Percentiles rank a stretch among this genome's conserved stretches.
Conservation (phyloP, 2,113 vertebrate species). For the Donacobius atricapilla region DNA sequence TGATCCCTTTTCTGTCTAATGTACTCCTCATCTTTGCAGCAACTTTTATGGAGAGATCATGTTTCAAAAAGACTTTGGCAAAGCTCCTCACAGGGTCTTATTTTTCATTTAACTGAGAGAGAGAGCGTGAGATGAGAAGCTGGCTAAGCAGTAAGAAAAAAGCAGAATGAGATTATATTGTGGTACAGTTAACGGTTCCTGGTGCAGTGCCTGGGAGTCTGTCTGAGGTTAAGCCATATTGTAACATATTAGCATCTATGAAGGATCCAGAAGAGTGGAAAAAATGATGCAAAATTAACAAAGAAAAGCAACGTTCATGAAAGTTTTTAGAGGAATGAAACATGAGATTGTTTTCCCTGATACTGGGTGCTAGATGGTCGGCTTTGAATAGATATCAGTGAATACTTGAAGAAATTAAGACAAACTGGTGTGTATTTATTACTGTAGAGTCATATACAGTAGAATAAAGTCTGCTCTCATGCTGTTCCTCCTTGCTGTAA, state of each 20-base stretch:
- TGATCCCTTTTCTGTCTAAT: background rate
- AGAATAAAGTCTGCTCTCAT: background rate
- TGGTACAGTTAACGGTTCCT: background rate
- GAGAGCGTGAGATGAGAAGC: background rate
- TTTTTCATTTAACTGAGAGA: background rate
- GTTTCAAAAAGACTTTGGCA: constrained; percentile 36
- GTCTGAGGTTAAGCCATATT: background rate
- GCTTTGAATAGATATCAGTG: background rate
- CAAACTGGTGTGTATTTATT: background rate
- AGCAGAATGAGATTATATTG: background rate
- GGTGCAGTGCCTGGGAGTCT: background rate
- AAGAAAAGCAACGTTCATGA: background rate
- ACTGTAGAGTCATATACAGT: background rate
- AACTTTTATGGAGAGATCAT: background rate
- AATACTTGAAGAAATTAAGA: background rate
- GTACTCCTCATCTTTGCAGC: background rate
- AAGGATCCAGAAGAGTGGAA: background rate
- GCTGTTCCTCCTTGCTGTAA: background rate
- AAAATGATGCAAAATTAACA: background rate
- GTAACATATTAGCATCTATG: background rate
- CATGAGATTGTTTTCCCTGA: background rate
- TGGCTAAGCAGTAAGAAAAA: background rate
- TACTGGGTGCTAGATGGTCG: background rate
- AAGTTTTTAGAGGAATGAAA: background rate
- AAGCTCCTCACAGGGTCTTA: background rate